Conservation (phyloP, 2,888 invertebrate species). For the Pediacus dermestoides region DNA sequence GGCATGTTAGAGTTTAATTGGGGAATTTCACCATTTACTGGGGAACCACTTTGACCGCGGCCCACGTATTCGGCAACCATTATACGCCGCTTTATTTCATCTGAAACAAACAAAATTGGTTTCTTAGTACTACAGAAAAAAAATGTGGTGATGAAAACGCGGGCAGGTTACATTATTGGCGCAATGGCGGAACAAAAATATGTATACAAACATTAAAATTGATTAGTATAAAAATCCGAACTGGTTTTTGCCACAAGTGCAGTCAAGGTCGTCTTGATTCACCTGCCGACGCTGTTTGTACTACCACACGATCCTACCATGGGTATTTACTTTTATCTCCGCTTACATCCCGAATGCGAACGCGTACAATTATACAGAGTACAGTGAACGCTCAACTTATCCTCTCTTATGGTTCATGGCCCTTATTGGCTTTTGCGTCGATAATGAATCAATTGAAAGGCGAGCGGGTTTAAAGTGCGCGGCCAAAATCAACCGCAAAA, state of each 20-base stretch:
- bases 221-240: slow-evolving; percentile 28
- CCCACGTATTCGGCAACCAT: slow-evolving; percentile 85
- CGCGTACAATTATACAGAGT: too few species aligned
- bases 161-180: slow-evolving; percentile 3
- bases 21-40: slow-evolving; percentile 66
- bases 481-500: slow-evolving; percentile 27
- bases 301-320: background rate
- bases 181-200: slow-evolving; percentile 1
- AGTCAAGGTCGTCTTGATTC: slow-evolving; percentile 35
- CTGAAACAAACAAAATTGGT: slow-evolving; percentile 39
- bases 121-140: background rate
- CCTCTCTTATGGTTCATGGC: slow-evolving; percentile 3
- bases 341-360: too few species aligned
- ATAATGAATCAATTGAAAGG: background rate
- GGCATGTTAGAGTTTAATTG: slow-evolving; percentile 57
- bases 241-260: slow-evolving; percentile 34
- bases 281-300: slow-evolving; percentile 22
- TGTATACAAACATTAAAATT: slow-evolving; percentile 20
- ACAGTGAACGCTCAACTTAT: background rate
- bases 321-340: too few species aligned
- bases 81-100: slow-evolving; percentile 62
- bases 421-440: background rate
- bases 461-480: slow-evolving; percentile 1
- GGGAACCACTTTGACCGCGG: slow-evolving; percentile 69
- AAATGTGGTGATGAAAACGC: slow-evolving; percentile 1